Base-by-base conservation (phyloP, 2,888 invertebrate genomes). In the Melinaea marsaeus region DNA sequence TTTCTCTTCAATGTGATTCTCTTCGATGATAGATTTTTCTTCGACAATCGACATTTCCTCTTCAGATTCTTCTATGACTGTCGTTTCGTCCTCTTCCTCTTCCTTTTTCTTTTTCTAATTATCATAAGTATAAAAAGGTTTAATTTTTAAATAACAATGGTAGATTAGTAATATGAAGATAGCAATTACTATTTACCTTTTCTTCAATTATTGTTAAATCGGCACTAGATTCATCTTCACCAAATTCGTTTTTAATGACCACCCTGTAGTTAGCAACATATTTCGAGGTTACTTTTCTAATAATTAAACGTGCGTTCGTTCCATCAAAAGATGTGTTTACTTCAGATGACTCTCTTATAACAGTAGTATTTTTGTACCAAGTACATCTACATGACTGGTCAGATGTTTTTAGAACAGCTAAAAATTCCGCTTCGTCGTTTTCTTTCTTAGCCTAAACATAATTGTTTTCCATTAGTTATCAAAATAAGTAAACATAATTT, bases 191-290 rank as follows among this genome's bases (percentile, higher is more conserved):
- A 55, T 51, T 68, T 78, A 88, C 90, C 86, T 93, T 93, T 79
- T 92, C 92, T 70, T 90, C 90, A 1, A 91, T 93, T 11, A 99
- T 94, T 33, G 95, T 95, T 64, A 99, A 92, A 76, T 96, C 95
- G 57, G 98, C 96, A 55, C 94, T 93, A 2, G 96, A 95, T 78
- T 97, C 96, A 74, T 97, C 98, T 80, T 95, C 95, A 58, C 99
- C 99, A 74, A 94, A 95, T 81, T 98, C 97, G 82, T 99, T 99
- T 77, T 94, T 94, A 61, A 98, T 95, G 35, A 97, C 94, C 55
- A 98, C 94, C 77, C 94, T 95, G 85, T 97, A 98, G 58, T 93
- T 94, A 54, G 97, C 97, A 4, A 94, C 92, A 79, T 95, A 94
- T 77, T 95, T 95, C n/a, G 92, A 92, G 61, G 94, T 93, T 55